Base-by-base conservation (phyloP, 2,113 vertebrate genomes). In the Gorsachius goisagi region DNA sequence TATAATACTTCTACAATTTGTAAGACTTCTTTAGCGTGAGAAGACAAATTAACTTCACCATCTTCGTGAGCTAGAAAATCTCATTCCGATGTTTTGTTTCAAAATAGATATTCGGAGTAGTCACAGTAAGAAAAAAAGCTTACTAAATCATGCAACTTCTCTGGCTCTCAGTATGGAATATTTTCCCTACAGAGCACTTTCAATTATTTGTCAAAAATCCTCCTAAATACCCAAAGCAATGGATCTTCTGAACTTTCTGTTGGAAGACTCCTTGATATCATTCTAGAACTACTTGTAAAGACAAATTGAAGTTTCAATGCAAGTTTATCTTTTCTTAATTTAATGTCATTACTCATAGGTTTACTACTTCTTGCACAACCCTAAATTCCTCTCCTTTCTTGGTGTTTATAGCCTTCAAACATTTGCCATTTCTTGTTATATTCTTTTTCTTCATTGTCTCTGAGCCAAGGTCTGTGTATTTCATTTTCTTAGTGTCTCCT, bases 301-400 rank as follows among this genome's bases (percentile, higher is more conserved):
- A 96, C 39, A 90, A 96, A 96, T 63, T 93, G 75, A 55, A 86
- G 63, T 90, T 90, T 94, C 85, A 68, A 39, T 80, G 72, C 24
- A 93, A 85, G 95, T 92, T 96, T 92, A 89, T 94, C 35, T 92
- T 97, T 84, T 77, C 83, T 81, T 89, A 92, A 89, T 92, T 89
- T 94, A 68, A 92, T 92, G 64, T 60, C 27, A 41, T 97, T 95
- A 85, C 86, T 93, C 88, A 71, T 33, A 87, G n/a, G 83, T 92
- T 90, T 95, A 53, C 86, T 96, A 73, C 94, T 92, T 78, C 86
- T 95, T 97, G 77, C 89, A 92, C 83, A 93, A 91, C 62, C 12
- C 73, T 2, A 72, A 92, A 90, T 95, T 95, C 94, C 53, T 93
- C 80, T 95, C 89, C 86, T 95, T 97, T 93, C 94, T 91, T 82